Conservation (phyloP, 2,113 vertebrate species). For the Trachemys scripta region DNA sequence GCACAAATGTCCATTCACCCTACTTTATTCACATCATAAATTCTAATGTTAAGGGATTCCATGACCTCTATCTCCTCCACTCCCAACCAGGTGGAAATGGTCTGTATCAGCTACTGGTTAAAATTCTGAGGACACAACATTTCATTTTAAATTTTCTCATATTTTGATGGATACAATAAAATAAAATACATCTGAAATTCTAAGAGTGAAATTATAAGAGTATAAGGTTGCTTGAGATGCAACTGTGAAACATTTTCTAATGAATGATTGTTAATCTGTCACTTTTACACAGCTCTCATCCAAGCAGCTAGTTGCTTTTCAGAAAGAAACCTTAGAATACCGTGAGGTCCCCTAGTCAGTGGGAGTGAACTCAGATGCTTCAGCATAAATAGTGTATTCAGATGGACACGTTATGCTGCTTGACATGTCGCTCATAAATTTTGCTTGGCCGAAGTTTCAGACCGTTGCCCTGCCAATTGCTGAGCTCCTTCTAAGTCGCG, state of each 20-base stretch:
- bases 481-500: background rate
- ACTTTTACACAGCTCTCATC: constrained; percentile 51
- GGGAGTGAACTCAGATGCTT: background rate
- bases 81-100: background rate
- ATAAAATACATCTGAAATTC: background rate
- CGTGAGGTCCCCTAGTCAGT: background rate
- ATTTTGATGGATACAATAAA: background rate
- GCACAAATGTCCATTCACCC: background rate
- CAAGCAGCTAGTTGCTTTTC: constrained; percentile 40
- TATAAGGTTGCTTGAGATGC: constrained; percentile 47
- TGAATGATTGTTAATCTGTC: constrained; percentile 44
- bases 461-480: background rate
- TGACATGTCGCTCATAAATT: background rate
- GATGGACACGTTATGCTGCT: background rate
- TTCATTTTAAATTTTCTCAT: background rate
- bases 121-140: background rate
- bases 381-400: background rate
- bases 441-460: background rate
- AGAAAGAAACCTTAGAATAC: background rate
- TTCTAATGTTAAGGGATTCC: background rate
- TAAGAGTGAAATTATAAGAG: constrained; percentile 28
- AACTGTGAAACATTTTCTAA: constrained; percentile 36
- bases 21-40: background rate
- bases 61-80: constrained; percentile 16
- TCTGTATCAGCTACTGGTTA: background rate